These are phyloP conservation scores for Eudasyphora cyanicolor DNA, from an alignment of 2,888 invertebrate genomes.

Conservation along the genomic window DNA sequence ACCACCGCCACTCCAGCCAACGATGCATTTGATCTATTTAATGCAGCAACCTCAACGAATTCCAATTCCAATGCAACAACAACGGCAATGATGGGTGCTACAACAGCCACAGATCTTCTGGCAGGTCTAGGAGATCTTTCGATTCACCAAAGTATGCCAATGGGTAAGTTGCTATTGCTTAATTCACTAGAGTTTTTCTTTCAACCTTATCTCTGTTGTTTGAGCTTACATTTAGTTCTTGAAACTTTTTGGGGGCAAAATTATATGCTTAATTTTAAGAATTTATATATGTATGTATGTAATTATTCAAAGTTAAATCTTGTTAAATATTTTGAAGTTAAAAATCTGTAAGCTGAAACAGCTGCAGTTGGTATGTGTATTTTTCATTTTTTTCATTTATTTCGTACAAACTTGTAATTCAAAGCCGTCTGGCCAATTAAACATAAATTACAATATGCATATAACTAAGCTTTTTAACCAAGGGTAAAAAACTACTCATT, in stretches of 20 bases:
- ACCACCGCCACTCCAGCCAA: constrained; percentile 73
- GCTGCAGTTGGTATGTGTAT: too few relatives aligned
- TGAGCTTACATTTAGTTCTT: constrained; percentile 23
- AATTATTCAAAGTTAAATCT: too few relatives aligned
- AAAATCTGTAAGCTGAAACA: too few relatives aligned
- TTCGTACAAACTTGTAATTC: too few relatives aligned
- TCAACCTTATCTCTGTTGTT: neutral
- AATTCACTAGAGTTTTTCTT: neutral
- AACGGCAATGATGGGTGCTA: constrained; percentile 62
- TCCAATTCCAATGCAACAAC: constrained; percentile 36
- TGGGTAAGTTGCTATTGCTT: constrained; percentile 75
- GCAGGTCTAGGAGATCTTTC: constrained; percentile 81
- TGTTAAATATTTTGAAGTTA: too few relatives aligned
- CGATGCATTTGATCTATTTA: constrained; percentile 75
- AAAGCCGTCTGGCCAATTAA: too few relatives aligned
- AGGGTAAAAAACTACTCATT: too few relatives aligned
- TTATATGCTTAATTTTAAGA: constrained; percentile 40
- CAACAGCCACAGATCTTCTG: constrained; percentile 79
- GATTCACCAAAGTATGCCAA: constrained; percentile 77
- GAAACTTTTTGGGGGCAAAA: constrained; percentile 17
- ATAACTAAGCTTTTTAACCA: too few relatives aligned
- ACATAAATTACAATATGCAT: too few relatives aligned
- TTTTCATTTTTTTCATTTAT: too few relatives aligned
- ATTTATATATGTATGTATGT: too few relatives aligned
- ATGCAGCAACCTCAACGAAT: constrained; percentile 61